Evolutionary conservation across 2,113 vertebrate genomes (phyloP), one percentile per base, ranked within the genome.

Genomic region (Rhinoptilus africanus): DNA sequence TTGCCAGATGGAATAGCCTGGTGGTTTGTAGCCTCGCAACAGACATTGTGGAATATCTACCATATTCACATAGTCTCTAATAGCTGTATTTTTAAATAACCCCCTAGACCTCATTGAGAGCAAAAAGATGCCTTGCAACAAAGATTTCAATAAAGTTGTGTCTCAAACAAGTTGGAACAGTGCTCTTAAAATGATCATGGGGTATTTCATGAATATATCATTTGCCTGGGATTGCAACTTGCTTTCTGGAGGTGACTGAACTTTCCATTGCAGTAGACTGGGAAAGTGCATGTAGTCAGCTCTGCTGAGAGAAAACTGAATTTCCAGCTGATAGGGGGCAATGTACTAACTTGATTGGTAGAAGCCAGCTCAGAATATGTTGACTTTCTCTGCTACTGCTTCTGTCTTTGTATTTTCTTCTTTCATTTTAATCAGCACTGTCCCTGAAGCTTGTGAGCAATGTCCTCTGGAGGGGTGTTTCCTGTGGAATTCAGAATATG

Each of bases 401-500:
- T 85, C 68, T 82, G 43, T n/a, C 76, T 94, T 92, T 64, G 41
- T 64, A 37, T 79, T 91, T 73, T 89, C 63, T 86, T 89, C 77
- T 69, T 92, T 89, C 27, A 68, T 87, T 95, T 95, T 57, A 89
- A 87, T 79, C 91, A 82, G 43, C 14, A 15, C 20, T 47, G 50
- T 54, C 85, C 57, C 66, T 72, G 69, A 72, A 78, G 27, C 27
- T 57, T 73, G 35, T 12, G 56, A 68, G 35, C 63, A 30, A 16
- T 81, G 8, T 92, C 45, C 39, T 89, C 85, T 73, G 54, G 64
- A 71, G 30, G 9, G 19, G 16, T 56, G 64, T 60, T 93, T 91
- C 76, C 62, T 69, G 9, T 76, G 77, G 73, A 93, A 96, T 95
- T 89, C 41, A 64, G 86, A 91, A 66, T 50, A 94, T 75, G 80